Percentiles rank a stretch among this genome's conserved stretches.
phyloP scores from a whole-genome alignment of 2,888 invertebrate species.

The Polia nebulosa region DNA sequence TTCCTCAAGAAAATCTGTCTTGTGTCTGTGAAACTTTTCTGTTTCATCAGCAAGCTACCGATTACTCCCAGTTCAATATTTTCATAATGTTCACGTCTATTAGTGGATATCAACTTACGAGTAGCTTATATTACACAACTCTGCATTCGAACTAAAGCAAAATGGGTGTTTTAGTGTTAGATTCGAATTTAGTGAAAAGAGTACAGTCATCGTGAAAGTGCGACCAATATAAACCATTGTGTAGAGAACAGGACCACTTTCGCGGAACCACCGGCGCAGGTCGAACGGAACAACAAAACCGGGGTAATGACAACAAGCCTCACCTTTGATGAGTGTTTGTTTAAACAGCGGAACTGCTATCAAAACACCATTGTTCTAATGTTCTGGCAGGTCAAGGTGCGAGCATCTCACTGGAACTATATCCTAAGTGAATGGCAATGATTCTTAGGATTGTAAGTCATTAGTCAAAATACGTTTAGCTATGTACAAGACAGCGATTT shows the following conservation, averaged over 20 bases:
- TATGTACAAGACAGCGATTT: no score
- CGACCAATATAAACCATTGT: slow-evolving; percentile 27
- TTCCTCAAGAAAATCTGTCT: not conserved
- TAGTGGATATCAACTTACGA: no score
- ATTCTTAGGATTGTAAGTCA: not conserved
- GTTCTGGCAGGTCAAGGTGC: slow-evolving; percentile 17
- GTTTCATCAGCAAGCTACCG: not conserved
- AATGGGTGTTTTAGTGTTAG: no score
- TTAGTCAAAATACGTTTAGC: no score
- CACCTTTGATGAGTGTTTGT: slow-evolving; percentile 17
- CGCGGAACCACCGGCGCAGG: slow-evolving; percentile 37
- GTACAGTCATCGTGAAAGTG: slow-evolving; percentile 34
- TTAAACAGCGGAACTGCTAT: slow-evolving; percentile 30
- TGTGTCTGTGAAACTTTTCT: not conserved
- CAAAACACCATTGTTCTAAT: slow-evolving; percentile 51
- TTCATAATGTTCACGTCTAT: no score
- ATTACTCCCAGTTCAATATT: not conserved
- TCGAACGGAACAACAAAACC: slow-evolving; percentile 39
- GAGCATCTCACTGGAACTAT: not conserved
- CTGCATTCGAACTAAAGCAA: no score
- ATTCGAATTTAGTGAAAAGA: not conserved
- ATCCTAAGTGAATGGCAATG: not conserved
- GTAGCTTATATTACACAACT: no score
- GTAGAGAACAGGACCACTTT: slow-evolving; percentile 37
- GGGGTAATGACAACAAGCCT: slow-evolving; percentile 38